Percentiles rank a stretch among this genome's conserved stretches.
These are phyloP conservation scores for Atta colombica DNA, from an alignment of 1,140 invertebrate genomes.

Conservation along the genomic window DNA sequence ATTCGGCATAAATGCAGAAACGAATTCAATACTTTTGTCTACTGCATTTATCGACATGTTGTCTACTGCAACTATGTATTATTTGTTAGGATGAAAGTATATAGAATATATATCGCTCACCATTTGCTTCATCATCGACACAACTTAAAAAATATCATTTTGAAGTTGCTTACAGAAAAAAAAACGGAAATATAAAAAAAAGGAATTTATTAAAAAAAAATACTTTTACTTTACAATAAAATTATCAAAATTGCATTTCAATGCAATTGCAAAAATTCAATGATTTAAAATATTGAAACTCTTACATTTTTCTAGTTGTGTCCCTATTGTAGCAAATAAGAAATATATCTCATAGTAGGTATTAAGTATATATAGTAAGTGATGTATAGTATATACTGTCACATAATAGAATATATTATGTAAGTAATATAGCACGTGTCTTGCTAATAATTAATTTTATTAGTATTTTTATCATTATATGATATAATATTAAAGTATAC, in stretches of 20 bases:
- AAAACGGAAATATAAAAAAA: too few relatives aligned
- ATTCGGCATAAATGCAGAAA: not conserved
- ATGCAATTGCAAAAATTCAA: too few relatives aligned
- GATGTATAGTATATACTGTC: not conserved
- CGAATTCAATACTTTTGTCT: conserved; percentile 6
- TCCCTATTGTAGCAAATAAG: too few relatives aligned
- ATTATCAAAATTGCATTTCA: too few relatives aligned
- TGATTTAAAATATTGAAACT: too few relatives aligned
- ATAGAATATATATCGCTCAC: conserved; percentile 7
- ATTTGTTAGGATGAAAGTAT: not conserved
- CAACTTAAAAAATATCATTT: too few relatives aligned
- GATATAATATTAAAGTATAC: not conserved
- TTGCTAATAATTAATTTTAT: conserved; percentile 4
- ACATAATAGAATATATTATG: not conserved
- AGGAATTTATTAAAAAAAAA: too few relatives aligned
- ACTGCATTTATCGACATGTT: conserved; percentile 31
- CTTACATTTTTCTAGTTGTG: too few relatives aligned
- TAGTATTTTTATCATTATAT: not conserved
- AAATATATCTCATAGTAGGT: not conserved
- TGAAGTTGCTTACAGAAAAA: too few relatives aligned
- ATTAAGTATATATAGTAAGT: not conserved
- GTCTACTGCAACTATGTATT: conserved; percentile 26
- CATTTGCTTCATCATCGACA: too few relatives aligned
- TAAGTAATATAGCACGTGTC: not conserved
- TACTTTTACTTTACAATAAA: too few relatives aligned